Base-by-base conservation (phyloP, 2,888 invertebrate species). In the Hybos culiciformis region DNA sequence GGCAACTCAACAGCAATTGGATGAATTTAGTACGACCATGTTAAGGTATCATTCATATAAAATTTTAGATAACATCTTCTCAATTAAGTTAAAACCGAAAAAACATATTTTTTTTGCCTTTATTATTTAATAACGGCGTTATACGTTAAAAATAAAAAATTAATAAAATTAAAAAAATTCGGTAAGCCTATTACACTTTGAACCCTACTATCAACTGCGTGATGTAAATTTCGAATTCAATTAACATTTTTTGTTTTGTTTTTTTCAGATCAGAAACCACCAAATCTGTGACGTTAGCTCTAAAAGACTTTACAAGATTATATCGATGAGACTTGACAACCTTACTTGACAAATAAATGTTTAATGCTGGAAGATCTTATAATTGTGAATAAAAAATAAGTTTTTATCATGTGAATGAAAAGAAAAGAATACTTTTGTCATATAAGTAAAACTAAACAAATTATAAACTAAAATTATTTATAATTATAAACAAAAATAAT, bases 241-340 rank as follows among this genome's bases (percentile, higher is more conserved):
- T n/a, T 29, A n/a, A 4, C 11, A 37, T 49, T 50, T 50, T 51
- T 51, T 59, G 54, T 56, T 55, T 48, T 32, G 24, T 23, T 44
- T 17, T 37, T 75, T 75, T 48, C 73, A 81, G 84, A 61, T 77
- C 84, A 42, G 80, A 83, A 48, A 78, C 81, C 58, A 71, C 80
- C 48, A 90, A 88, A 66, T 76, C 80, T 48, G 77, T 90, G 55
- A 79, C 82, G 5, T 72, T 80, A 56, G 76, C 86, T 45, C 69
- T 93, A 39, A 78, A 84, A 59, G 87, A 86, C 60, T 87, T 93
- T 62, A 80, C 86, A 41, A 75, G 86, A 54, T 74, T 92, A 41
- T 93, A 84, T 68, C 86, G 90, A 74, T 92, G 76, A 77, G 47
- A 50, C 45, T 40, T 36, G n/a, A 36, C 19, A 17, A 36, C 5